Base-by-base conservation (phyloP, 2,113 vertebrate species). In the Poeciliopsis turrubarensis region DNA sequence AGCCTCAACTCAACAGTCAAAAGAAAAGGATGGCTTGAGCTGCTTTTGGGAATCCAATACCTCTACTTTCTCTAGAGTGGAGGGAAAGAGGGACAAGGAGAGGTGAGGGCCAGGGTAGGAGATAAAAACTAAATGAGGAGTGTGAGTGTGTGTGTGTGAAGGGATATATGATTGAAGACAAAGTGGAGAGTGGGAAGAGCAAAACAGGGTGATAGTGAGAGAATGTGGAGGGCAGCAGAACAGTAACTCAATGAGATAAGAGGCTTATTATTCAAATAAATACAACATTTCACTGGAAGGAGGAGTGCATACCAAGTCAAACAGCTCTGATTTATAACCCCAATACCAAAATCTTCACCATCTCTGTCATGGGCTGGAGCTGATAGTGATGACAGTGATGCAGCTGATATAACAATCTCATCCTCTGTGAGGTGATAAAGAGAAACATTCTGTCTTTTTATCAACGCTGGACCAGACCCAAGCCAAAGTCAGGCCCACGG, bases 221-320 rank as follows among this genome's bases (percentile, higher is more conserved):
- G 60, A 84, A 78, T 11, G 75, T 34, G 68, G 81, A 29, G 65
- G 70, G 54, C 65, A 44, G 71, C 60, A 41, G 77, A 88, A 86
- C 71, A 83, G 83, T 86, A 85, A 84, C 81, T 81, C 65, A 75
- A 29, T 5, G 74, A 85, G 86, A 89, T 88, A 89, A 89, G 85
- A 78, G 70, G 60, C 79, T 78, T 87, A 88, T 87, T 89, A 93
- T 90, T 89, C 75, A 91, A 91, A 90, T 89, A 73, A 78, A 87
- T 83, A 81, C 80, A 83, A 77, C 32, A 66, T 77, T 81, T 78
- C 25, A 77, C 31, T 60, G 62, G 31, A 72, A n/a, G 67, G 63
- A 72, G 68, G 37, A 79, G 75, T 34, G 60, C 12, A 44, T 27
- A 65, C 31, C 37, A 27, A 78, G 70, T 68, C 84, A 86, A 72